Evolutionary conservation across 2,113 vertebrate genomes (phyloP), one percentile per base, ranked within the genome.

Genomic region (Chrysemys picta): DNA sequence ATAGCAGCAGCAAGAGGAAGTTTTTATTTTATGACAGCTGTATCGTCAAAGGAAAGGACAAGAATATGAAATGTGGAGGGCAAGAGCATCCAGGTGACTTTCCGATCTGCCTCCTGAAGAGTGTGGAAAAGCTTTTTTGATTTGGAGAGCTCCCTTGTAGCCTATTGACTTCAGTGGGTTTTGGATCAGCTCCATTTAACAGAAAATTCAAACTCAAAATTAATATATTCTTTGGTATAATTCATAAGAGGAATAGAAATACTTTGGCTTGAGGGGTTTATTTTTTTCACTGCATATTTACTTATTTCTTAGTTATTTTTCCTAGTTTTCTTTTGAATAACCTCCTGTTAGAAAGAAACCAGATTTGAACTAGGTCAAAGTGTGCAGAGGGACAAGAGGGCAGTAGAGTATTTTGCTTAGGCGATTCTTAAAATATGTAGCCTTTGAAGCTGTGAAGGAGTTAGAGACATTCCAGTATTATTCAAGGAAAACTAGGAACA

Each of bases 401-500:
- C 62, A 94, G 83, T 45, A 91, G n/a, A 85, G 65, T 22, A 29
- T 78, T 13, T 89, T 85, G 7, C 8, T 59, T 57, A 45, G 29
- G 42, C 27, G 24, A 9, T 3, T 14, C 53, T 87, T 87, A 57
- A 59, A 47, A 87, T 49, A 79, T 25, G 27, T 59, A 78, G 45
- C 4, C 38, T 79, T 57, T 93, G 75, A 85, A 81, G 17, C 72
- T 85, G 22, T 7, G 4, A 6, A 59, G 59, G 35, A 52, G 13
- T 57, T 93, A 93, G 82, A 90, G 21, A 89, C 56, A 78, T 78
- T 35, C 11, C 35, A 42, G 38, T 3, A 10, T 42, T 25, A 89
- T 93, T 85, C 88, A 85, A 14, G 79, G 38, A 94, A 91, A 93
- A 85, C 50, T 53, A 57, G 45, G 80, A 94, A 22, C 29, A 81